Evolutionary conservation across 2,113 vertebrate species (phyloP).

Genomic region (Puma concolor): DNA sequence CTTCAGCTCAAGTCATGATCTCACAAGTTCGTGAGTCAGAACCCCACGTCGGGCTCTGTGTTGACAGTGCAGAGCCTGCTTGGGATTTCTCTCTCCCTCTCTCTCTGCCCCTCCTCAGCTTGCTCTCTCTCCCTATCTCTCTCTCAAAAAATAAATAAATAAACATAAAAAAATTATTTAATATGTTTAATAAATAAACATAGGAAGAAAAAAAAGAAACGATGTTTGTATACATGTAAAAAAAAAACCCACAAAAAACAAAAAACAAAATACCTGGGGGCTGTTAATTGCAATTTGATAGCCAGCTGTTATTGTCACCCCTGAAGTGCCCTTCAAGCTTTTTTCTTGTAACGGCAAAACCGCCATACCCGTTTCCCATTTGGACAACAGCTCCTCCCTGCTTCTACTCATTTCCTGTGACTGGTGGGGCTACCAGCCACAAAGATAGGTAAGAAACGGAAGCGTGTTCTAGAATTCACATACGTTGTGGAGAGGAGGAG

Average conservation of each 20-base stretch:
- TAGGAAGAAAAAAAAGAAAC: slow-evolving; percentile 29
- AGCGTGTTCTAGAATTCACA: not conserved
- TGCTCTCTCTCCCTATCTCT: too few relatives aligned
- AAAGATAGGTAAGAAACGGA: not conserved
- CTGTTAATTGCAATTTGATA: not conserved
- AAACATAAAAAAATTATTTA: too few relatives aligned
- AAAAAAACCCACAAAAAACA: not conserved
- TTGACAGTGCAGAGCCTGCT: too few relatives aligned
- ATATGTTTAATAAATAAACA: too few relatives aligned
- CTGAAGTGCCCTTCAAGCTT: not conserved
- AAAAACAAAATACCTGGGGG: not conserved
- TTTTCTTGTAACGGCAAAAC: not conserved
- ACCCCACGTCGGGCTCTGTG: too few relatives aligned
- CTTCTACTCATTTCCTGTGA: not conserved
- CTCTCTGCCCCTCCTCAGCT: too few relatives aligned
- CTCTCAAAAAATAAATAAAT: too few relatives aligned
- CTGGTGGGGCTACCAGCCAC: not conserved
- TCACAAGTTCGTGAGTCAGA: too few relatives aligned
- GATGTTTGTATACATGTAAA: not conserved
- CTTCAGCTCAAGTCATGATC: too few relatives aligned
- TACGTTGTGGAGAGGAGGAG: not conserved
- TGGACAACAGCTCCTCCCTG: not conserved
- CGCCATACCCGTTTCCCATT: not conserved
- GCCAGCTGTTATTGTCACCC: not conserved
- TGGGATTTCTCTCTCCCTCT: too few relatives aligned